Conservation (phyloP, 2,113 vertebrate species). For the Mesembrinibis cayennensis region DNA sequence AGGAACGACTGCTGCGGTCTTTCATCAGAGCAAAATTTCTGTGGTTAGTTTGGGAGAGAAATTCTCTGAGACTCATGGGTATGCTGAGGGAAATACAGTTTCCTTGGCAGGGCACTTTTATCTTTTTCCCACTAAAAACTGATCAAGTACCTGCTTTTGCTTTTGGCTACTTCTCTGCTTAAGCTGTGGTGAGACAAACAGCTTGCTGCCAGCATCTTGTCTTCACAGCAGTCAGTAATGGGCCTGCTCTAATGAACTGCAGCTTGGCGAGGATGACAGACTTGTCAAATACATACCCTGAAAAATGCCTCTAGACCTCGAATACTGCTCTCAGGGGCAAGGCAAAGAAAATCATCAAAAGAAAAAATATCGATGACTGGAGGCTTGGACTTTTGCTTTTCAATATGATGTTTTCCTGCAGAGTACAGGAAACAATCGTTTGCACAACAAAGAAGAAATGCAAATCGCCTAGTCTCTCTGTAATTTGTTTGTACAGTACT, state of each 20-base stretch:
- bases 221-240: background rate
- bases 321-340: background rate
- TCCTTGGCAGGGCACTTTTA: background rate
- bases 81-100: background rate
- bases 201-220: background rate
- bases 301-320: background rate
- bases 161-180: background rate
- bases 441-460: background rate
- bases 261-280: background rate
- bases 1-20: background rate
- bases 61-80: background rate
- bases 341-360: background rate
- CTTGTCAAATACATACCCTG: background rate
- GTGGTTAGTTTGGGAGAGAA: background rate
- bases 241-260: background rate
- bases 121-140: background rate
- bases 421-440: background rate
- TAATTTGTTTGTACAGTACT: background rate
- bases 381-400: background rate
- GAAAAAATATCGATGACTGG: accelerated
- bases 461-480: background rate
- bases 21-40: background rate
- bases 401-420: background rate
- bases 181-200: background rate
- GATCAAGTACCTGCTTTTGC: background rate